These are phyloP conservation scores for Gopherus flavomarginatus DNA, from an alignment of 2,113 vertebrate genomes.

Conservation along the genomic window DNA sequence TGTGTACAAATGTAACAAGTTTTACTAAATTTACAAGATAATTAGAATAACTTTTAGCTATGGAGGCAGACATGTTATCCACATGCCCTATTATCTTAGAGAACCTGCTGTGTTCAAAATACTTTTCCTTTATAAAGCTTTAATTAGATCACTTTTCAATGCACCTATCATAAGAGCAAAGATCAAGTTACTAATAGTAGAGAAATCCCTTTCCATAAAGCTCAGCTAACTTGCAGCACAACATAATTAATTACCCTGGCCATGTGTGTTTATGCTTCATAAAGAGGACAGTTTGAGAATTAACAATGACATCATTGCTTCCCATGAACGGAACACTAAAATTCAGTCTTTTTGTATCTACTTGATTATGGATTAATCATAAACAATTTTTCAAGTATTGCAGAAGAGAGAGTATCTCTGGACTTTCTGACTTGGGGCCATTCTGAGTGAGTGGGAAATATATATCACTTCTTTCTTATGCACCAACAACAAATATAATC, in stretches of 20 bases:
- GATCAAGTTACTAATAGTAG: background rate
- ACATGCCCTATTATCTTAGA: background rate
- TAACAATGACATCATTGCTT: background rate
- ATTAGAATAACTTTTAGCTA: background rate
- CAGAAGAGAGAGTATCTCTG: background rate
- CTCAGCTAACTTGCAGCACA: rapidly evolving
- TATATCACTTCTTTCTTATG: background rate
- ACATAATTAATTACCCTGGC: rapidly evolving
- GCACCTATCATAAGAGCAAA: background rate
- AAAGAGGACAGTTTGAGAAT: background rate
- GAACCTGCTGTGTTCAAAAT: background rate
- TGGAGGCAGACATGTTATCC: rapidly evolving
- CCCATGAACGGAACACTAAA: background rate
- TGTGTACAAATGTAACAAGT: background rate
- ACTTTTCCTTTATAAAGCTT: background rate
- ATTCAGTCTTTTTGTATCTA: rapidly evolving
- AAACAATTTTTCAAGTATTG: too few relatives aligned
- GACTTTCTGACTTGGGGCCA: background rate
- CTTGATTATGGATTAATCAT: background rate
- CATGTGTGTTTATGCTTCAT: background rate
- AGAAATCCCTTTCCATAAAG: rapidly evolving
- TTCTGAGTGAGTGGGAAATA: rapidly evolving
- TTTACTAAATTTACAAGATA: background rate
- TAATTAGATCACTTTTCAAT: background rate
- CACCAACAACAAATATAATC: conserved; percentile 12